phyloP scores from a whole-genome alignment of 2,888 invertebrate species.

The Mayetiola destructor region DNA sequence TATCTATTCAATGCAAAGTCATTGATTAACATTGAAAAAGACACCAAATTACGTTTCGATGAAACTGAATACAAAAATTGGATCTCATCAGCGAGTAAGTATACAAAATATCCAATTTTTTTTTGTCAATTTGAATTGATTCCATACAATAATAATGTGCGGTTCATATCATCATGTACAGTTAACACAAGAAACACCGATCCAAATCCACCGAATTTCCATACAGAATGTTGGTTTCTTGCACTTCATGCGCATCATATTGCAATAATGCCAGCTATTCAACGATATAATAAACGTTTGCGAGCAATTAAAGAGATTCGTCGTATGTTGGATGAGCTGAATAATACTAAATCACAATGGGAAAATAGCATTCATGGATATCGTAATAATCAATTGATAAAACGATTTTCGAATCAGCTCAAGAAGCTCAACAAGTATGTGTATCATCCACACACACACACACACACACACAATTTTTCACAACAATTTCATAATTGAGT shows the following conservation, averaged over 20 bases:
- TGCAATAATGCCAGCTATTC: conserved; percentile 74
- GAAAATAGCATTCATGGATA: conserved; percentile 56
- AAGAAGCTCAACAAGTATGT: conserved; percentile 54
- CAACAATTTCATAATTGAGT: background rate
- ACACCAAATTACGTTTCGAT: conserved; percentile 70
- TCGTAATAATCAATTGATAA: conserved; percentile 68
- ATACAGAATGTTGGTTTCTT: conserved; percentile 94
- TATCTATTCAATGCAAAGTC: conserved; percentile 77
- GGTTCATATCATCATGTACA: conserved; percentile 22
- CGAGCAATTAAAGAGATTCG: conserved; percentile 61
- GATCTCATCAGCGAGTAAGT: conserved; percentile 49
- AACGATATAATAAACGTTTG: conserved; percentile 63
- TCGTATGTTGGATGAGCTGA: conserved; percentile 71
- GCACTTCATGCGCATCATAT: conserved; percentile 90
- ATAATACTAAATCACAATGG: conserved; percentile 71
- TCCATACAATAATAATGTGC: too few species aligned
- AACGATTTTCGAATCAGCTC: conserved; percentile 76
- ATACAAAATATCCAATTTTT: too few species aligned
- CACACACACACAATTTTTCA: background rate
- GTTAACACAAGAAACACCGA: conserved; percentile 44
- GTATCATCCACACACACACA: background rate
- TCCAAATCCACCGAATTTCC: conserved; percentile 52
- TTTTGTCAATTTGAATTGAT: too few species aligned
- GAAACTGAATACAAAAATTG: conserved; percentile 68
- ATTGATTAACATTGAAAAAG: conserved; percentile 56